Percentiles rank a stretch among this genome's conserved stretches.
Evolutionary conservation across 2,797 vertebrate species (phyloP).

Genomic region (Cyprinella venusta): DNA sequence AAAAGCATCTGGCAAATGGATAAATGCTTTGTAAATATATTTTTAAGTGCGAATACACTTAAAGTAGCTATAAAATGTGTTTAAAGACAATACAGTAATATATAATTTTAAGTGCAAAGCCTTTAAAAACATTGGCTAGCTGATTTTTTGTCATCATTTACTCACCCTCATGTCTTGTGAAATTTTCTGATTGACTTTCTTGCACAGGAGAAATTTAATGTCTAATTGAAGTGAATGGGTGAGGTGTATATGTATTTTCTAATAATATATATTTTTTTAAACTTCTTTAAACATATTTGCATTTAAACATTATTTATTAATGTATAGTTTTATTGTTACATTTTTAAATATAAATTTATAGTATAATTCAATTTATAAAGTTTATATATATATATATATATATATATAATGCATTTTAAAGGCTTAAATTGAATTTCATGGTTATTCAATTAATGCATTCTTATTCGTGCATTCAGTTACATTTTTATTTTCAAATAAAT

Average conservation of each 20-base stretch:
- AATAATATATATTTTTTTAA: neutral
- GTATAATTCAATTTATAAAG: neutral
- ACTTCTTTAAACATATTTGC: neutral
- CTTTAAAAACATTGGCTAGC: neutral
- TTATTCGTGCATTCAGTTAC: neutral
- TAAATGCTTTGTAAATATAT: neutral
- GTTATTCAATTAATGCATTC: neutral
- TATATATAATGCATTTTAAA: neutral
- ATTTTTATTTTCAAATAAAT: neutral
- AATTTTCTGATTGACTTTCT: neutral
- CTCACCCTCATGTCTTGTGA: neutral
- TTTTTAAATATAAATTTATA: neutral
- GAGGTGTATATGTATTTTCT: neutral
- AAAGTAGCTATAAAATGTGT: neutral
- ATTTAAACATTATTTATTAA: neutral
- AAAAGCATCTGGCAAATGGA: neutral
- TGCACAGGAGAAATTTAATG: neutral
- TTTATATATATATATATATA: too few relatives aligned
- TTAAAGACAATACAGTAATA: neutral
- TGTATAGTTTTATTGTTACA: neutral
- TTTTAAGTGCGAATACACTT: neutral
- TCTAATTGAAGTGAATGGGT: neutral
- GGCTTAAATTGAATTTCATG: neutral
- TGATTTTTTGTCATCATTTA: neutral
- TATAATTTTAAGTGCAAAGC: neutral